phyloP scores from a whole-genome alignment of 64 coral and sea anemone species.

The Pocillopora damicornis region DNA sequence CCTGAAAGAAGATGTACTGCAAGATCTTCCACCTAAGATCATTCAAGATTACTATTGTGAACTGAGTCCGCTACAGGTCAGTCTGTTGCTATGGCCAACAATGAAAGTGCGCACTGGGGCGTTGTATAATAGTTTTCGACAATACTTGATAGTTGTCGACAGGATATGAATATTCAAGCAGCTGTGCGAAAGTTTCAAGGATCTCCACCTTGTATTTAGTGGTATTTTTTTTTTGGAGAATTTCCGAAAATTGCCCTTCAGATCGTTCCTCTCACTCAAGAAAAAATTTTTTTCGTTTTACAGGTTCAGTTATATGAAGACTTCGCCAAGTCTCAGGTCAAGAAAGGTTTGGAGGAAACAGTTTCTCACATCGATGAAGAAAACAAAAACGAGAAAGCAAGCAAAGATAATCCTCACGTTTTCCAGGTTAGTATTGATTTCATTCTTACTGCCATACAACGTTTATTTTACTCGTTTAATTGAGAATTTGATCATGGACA shows the following conservation, averaged over 20 bases:
- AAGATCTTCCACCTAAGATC: conserved; percentile 96
- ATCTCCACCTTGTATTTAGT: too few relatives aligned
- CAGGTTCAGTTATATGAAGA: conserved; percentile 97
- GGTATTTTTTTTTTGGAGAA: too few relatives aligned
- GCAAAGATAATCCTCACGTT: conserved; percentile 88
- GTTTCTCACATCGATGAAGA: conserved; percentile 58
- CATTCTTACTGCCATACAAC: not conserved
- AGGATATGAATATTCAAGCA: not conserved
- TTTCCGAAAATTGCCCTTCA: too few relatives aligned
- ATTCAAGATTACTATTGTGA: conserved; percentile 99
- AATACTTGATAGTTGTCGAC: too few relatives aligned
- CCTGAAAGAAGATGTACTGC: conserved; percentile 96
- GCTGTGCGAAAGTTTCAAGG: not conserved
- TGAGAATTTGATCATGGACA: too few relatives aligned
- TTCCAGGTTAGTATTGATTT: conserved; percentile 71
- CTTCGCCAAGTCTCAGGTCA: conserved; percentile 91
- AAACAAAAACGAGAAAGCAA: conserved; percentile 47
- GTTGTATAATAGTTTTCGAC: not conserved
- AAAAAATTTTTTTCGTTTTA: not conserved
- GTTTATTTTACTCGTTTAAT: too few relatives aligned
- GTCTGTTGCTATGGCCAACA: not conserved
- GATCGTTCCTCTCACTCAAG: not conserved
- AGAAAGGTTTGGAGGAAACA: conserved; percentile 86
- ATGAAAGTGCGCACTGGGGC: too few relatives aligned
- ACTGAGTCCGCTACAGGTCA: conserved; percentile 89